Evolutionary conservation across 2,888 invertebrate species (phyloP).

Genomic region (Acronicta psi): DNA sequence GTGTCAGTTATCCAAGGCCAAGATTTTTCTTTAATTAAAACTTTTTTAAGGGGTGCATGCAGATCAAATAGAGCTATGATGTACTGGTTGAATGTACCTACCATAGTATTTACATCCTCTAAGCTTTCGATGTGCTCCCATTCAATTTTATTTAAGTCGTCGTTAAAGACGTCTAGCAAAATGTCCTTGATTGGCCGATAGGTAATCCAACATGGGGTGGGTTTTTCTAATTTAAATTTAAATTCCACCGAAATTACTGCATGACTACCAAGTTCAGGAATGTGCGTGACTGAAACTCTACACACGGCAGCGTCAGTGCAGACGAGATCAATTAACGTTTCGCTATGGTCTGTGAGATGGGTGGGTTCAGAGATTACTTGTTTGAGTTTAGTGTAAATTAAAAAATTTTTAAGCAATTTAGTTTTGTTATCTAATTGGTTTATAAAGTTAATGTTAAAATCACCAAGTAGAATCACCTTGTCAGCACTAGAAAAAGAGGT

Average conservation of each 20-base stretch:
- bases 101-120: neutral
- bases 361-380: no score
- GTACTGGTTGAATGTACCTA: neutral
- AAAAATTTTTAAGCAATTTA: neutral
- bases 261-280: neutral
- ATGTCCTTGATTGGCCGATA: neutral
- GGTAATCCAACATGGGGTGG: neutral
- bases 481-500: neutral
- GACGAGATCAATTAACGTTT: neutral
- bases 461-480: slow-evolving; percentile 1
- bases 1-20: neutral
- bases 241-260: no score
- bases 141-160: neutral
- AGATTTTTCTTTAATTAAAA: neutral
- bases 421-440: neutral
- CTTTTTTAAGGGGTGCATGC: neutral
- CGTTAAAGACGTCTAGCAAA: neutral
- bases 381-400: no score
- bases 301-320: neutral
- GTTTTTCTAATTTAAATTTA: neutral
- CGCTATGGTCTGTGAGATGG: neutral
- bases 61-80: neutral
- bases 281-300: neutral
- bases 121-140: neutral
- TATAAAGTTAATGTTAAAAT: neutral